A percentile compares a stretch with the other conserved stretches of the same genome.
These are phyloP conservation scores for Sarcophaga rosellei DNA, from an alignment of 2,888 invertebrate genomes.

Conservation along the genomic window DNA sequence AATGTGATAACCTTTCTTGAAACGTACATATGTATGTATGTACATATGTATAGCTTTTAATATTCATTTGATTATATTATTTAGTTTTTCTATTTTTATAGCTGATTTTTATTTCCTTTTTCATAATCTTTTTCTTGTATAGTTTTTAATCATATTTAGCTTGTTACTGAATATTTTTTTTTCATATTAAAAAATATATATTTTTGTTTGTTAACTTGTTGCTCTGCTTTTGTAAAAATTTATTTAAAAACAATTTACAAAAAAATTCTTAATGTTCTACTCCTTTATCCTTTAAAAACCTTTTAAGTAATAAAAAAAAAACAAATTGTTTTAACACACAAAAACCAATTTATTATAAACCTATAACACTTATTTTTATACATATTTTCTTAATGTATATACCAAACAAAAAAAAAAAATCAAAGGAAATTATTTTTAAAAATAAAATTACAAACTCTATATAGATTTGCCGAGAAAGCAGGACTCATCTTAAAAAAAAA, in stretches of 20 bases:
- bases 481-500: constrained; percentile 73
- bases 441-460: constrained; percentile 46
- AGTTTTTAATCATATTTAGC: constrained; percentile 2
- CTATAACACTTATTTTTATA: constrained; percentile 44
- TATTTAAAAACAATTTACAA: constrained; percentile 31
- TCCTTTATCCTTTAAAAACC: constrained; percentile 57
- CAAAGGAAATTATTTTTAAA: background rate
- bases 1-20: no score
- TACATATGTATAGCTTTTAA: background rate
- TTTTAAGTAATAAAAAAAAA: constrained; percentile 15
- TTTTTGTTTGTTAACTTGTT: constrained; percentile 50
- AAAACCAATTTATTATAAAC: constrained; percentile 54
- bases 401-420: constrained; percentile 25
- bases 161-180: constrained; percentile 22
- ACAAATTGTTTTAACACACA: constrained; percentile 37
- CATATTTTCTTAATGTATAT: constrained; percentile 49
- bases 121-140: background rate
- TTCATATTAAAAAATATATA: background rate
- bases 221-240: constrained; percentile 64
- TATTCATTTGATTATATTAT: background rate
- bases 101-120: background rate
- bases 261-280: constrained; percentile 46
- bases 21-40: no score
- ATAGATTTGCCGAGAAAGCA: constrained; percentile 80
- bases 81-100: background rate